Evolutionary conservation across 2,113 vertebrate species (phyloP).

Genomic region (Lampris incognitus): DNA sequence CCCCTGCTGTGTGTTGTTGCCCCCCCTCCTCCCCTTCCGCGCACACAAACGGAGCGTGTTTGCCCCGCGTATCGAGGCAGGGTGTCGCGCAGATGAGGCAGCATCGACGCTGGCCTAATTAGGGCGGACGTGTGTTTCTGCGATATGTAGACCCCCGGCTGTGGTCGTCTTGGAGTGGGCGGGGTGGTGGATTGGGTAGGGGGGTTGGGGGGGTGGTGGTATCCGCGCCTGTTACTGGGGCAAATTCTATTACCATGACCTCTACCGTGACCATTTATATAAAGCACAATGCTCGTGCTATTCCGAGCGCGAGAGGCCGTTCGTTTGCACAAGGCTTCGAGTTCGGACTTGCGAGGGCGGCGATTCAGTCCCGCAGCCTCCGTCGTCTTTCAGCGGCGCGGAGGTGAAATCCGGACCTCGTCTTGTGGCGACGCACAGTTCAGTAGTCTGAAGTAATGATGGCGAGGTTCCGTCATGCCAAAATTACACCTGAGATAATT

Average conservation of each 20-base stretch:
- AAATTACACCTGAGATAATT: too few relatives aligned
- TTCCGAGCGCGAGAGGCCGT: conserved; percentile 5
- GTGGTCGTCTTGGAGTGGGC: conserved; percentile 50
- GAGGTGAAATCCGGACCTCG: too few relatives aligned
- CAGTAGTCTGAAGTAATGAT: too few relatives aligned
- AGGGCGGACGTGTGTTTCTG: conserved; percentile 59
- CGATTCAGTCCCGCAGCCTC: too few relatives aligned
- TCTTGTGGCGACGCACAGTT: too few relatives aligned
- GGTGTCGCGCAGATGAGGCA: conserved; percentile 49
- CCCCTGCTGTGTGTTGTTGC: background rate
- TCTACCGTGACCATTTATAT: conserved; percentile 57
- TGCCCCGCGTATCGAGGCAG: conserved; percentile 19
- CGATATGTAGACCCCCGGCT: too few relatives aligned
- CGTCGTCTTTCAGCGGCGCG: too few relatives aligned
- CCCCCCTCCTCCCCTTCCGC: conserved; percentile 13
- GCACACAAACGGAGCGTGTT: conserved; percentile 26
- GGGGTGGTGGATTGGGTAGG: conserved; percentile 50
- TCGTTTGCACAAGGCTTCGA: too few relatives aligned
- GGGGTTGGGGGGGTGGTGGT: conserved; percentile 31
- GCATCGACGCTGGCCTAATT: conserved; percentile 57
- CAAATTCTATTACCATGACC: conserved; percentile 69
- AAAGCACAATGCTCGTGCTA: conserved; percentile 41
- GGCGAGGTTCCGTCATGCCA: too few relatives aligned
- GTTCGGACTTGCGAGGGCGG: too few relatives aligned
- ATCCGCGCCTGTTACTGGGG: conserved; percentile 70